Evolutionary conservation across 2,113 vertebrate species (phyloP).

Genomic region (Silurus asotus): DNA sequence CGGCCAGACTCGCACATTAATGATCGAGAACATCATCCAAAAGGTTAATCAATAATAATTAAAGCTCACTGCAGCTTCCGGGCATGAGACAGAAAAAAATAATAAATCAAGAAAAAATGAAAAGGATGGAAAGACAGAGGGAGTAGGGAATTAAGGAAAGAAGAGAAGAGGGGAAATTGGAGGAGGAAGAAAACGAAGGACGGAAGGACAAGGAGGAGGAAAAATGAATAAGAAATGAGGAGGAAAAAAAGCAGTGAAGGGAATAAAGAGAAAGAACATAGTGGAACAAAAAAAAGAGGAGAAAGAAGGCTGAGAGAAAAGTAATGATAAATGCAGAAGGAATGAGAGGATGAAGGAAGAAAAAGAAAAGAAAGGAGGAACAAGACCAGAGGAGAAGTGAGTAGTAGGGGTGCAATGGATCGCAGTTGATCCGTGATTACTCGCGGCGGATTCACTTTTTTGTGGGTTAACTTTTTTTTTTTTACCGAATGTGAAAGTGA

Average conservation of each 20-base stretch:
- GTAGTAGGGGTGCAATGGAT: not conserved
- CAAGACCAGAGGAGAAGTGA: too few species aligned
- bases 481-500: too few species aligned
- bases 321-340: too few species aligned
- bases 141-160: too few species aligned
- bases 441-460: too few species aligned
- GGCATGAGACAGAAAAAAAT: not conserved
- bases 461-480: too few species aligned
- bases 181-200: not conserved
- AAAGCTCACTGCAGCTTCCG: not conserved
- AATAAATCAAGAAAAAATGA: not conserved
- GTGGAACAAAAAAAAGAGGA: not conserved
- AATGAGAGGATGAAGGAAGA: too few species aligned
- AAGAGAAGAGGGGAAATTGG: too few species aligned
- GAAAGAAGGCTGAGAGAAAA: fast-evolving
- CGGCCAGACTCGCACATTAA: not conserved
- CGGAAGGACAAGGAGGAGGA: not conserved
- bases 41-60: not conserved
- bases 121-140: too few species aligned
- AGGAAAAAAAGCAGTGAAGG: not conserved
- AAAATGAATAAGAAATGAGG: not conserved
- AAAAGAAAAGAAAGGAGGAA: too few species aligned
- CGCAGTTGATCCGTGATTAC: too few species aligned
- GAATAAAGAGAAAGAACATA: not conserved
- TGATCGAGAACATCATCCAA: not conserved